phyloP scores from a whole-genome alignment of 2,113 vertebrate genomes.

The Mus musculus region DNA sequence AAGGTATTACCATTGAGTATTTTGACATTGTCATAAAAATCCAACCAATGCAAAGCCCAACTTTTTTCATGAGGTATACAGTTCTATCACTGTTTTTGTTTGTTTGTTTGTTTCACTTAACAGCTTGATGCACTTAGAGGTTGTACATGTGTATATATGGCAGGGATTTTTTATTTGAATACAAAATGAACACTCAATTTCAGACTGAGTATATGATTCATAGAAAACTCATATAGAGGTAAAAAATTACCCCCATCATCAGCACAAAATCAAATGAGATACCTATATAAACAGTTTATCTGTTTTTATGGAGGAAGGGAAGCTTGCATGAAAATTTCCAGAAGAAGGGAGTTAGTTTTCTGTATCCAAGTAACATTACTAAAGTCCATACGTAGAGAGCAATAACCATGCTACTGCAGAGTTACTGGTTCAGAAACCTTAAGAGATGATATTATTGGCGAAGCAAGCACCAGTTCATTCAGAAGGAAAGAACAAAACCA shows the following conservation, averaged over 20 bases:
- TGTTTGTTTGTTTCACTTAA: background rate
- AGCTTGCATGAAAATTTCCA: background rate
- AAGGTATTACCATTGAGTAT: background rate
- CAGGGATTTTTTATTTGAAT: constrained; percentile 38
- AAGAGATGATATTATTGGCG: constrained; percentile 3
- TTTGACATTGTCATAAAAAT: background rate
- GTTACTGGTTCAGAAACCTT: background rate
- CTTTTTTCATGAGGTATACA: background rate
- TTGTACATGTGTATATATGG: background rate
- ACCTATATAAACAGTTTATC: background rate
- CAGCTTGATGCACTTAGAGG: background rate
- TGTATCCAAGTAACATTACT: background rate
- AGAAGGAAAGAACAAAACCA: constrained; percentile 42
- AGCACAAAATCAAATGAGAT: background rate
- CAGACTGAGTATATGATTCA: background rate
- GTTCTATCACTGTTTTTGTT: background rate
- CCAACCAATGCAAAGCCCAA: background rate
- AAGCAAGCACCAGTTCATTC: background rate
- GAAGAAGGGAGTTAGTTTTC: background rate
- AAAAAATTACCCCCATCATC: background rate
- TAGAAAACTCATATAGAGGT: constrained; percentile 2
- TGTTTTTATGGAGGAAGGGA: background rate
- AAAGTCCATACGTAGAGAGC: background rate
- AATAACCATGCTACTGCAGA: background rate
- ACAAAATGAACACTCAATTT: constrained; percentile 25